phyloP scores from a whole-genome alignment of 2,888 invertebrate genomes.

The Phoenoteleia sp. region DNA sequence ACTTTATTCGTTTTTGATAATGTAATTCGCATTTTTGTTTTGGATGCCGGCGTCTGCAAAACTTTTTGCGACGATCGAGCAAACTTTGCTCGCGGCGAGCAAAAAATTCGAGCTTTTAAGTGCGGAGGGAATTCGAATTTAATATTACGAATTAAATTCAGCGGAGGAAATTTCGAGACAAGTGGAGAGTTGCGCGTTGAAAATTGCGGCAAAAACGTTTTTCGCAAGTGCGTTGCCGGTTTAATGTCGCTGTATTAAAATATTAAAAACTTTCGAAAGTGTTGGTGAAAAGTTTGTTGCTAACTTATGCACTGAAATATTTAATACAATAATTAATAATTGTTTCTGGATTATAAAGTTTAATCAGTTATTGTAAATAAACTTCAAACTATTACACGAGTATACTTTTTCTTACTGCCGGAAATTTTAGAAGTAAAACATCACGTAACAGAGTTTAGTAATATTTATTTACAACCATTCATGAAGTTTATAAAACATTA shows the following conservation, averaged over 20 bases:
- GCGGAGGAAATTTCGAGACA: conserved; percentile 7
- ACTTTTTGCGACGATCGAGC: conserved; percentile 46
- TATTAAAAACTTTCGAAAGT: not conserved
- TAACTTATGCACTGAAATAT: not conserved
- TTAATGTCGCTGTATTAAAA: not conserved
- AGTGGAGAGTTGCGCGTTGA: conserved; percentile 2
- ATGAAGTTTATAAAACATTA: too few relatives aligned
- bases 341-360: too few relatives aligned
- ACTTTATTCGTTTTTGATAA: conserved; percentile 29
- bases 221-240: not conserved
- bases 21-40: conserved; percentile 37
- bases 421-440: too few relatives aligned
- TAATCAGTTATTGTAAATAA: too few relatives aligned
- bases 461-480: too few relatives aligned
- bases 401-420: too few relatives aligned
- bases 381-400: too few relatives aligned
- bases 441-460: too few relatives aligned
- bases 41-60: conserved; percentile 11
- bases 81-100: conserved; percentile 29
- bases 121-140: conserved; percentile 29
- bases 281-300: not conserved
- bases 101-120: conserved; percentile 39
- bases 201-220: conserved; percentile 3
- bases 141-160: conserved; percentile 37
- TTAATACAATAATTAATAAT: not conserved